These are phyloP conservation scores for Hyposmocoma kahamanoa DNA, from an alignment of 1,140 invertebrate genomes.

Conservation along the genomic window DNA sequence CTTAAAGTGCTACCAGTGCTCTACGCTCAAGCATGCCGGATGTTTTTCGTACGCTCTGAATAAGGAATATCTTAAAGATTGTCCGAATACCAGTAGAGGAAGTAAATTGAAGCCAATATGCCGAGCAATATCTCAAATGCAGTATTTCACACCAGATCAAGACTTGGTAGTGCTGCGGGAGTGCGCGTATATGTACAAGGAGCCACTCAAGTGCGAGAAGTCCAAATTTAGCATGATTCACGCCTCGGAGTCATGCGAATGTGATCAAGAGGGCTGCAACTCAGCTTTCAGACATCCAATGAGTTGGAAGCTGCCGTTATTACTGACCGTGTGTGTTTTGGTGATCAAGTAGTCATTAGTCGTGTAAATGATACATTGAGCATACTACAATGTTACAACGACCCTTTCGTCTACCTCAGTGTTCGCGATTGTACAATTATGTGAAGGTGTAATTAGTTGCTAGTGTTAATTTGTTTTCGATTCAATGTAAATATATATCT, in stretches of 20 bases:
- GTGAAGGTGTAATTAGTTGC: too few species aligned
- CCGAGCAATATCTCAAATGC: conserved; percentile 38
- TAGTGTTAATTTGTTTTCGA: too few species aligned
- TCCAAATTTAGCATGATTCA: conserved; percentile 45
- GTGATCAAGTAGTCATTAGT: background rate
- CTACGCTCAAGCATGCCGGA: conserved; percentile 23
- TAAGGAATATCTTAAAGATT: conserved; percentile 34
- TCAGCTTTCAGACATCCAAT: conserved; percentile 13
- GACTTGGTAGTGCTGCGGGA: conserved; percentile 40
- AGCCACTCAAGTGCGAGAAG: conserved; percentile 29
- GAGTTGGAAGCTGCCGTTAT: background rate
- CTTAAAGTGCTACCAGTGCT: conserved; percentile 57
- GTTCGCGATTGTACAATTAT: too few species aligned
- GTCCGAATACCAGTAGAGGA: conserved; percentile 14
- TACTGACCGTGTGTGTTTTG: background rate
- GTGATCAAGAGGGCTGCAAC: conserved; percentile 55
- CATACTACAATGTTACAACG: too few species aligned
- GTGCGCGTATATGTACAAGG: conserved; percentile 42
- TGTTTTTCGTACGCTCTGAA: conserved; percentile 41
- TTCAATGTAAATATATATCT: too few species aligned
- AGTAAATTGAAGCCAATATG: conserved; percentile 20
- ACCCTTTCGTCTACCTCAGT: too few species aligned
- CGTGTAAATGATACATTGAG: too few species aligned
- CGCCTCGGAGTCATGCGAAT: conserved; percentile 52
- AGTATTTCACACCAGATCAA: conserved; percentile 37